phyloP scores from a whole-genome alignment of 2,113 vertebrate species.

The Bambusicola thoracicus region DNA sequence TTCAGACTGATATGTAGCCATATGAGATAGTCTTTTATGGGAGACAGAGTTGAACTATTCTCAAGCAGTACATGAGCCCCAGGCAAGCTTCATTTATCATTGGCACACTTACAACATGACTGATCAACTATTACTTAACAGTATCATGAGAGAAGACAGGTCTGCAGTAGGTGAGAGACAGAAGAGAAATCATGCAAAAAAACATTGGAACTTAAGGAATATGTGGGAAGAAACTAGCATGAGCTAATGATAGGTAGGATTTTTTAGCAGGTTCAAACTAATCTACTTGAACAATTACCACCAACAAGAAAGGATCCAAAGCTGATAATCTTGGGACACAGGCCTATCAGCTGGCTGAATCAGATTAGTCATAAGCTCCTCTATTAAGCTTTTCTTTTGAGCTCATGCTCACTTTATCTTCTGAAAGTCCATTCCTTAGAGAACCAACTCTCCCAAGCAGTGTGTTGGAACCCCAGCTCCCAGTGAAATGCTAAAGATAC shows the following conservation, averaged over 20 bases:
- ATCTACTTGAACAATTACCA: conserved; percentile 5
- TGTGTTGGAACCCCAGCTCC: background rate
- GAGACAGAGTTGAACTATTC: background rate
- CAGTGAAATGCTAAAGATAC: accelerated
- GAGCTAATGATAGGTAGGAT: background rate
- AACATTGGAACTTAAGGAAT: background rate
- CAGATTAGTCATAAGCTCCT: conserved; percentile 8
- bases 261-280: background rate
- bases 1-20: background rate
- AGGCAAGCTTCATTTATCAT: background rate
- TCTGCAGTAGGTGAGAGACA: background rate
- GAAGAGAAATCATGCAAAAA: background rate
- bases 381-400: conserved; percentile 7
- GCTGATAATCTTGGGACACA: conserved; percentile 11
- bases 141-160: background rate
- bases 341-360: background rate
- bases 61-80: background rate
- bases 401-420: background rate
- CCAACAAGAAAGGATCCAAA: background rate
- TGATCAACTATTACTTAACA: background rate
- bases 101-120: background rate
- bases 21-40: background rate
- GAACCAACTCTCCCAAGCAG: background rate
- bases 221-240: background rate
- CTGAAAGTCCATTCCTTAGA: background rate